A percentile compares a stretch with the other conserved stretches of the same genome.
Conservation (phyloP, 2,113 vertebrate species). For the Salvelinus sp. region DNA sequence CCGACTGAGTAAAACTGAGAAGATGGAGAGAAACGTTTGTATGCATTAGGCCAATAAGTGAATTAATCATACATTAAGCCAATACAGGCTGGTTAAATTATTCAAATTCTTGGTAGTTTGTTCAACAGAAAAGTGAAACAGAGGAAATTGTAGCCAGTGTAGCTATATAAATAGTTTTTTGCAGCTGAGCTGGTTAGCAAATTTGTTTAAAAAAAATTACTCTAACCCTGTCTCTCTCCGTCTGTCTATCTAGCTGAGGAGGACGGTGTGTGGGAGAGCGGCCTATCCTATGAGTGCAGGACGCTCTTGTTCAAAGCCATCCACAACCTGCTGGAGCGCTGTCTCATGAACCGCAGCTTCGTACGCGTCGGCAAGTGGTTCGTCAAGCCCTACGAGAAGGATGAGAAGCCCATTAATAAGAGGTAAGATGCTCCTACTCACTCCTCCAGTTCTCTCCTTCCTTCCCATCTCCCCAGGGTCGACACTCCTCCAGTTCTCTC, state of each 20-base stretch:
- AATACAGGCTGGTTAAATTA: no score
- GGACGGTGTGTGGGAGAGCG: conserved; percentile 96
- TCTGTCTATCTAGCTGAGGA: conserved; percentile 71
- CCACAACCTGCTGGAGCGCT: conserved; percentile 96
- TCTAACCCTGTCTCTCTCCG: not conserved
- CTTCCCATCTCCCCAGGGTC: not conserved
- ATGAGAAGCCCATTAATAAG: conserved; percentile 96
- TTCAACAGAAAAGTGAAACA: no score
- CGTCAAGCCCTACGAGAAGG: conserved; percentile 97
- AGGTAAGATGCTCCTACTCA: conserved; percentile 78
- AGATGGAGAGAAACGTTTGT: no score
- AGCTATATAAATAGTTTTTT: no score
- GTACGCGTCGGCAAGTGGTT: conserved; percentile 98
- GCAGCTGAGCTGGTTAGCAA: no score
- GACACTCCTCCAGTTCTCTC: not conserved
- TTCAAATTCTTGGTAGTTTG: no score
- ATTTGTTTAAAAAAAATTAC: not conserved
- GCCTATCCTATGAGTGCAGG: conserved; percentile 96
- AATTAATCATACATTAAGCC: no score
- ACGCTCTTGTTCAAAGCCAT: conserved; percentile 98
- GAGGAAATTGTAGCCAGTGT: no score
- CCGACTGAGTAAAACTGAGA: no score
- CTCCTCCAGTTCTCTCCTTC: not conserved
- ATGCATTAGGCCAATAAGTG: no score
- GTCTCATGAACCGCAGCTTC: conserved; percentile 94